These are phyloP conservation scores for Plebejus argus DNA, from an alignment of 2,888 invertebrate species.

Conservation along the genomic window DNA sequence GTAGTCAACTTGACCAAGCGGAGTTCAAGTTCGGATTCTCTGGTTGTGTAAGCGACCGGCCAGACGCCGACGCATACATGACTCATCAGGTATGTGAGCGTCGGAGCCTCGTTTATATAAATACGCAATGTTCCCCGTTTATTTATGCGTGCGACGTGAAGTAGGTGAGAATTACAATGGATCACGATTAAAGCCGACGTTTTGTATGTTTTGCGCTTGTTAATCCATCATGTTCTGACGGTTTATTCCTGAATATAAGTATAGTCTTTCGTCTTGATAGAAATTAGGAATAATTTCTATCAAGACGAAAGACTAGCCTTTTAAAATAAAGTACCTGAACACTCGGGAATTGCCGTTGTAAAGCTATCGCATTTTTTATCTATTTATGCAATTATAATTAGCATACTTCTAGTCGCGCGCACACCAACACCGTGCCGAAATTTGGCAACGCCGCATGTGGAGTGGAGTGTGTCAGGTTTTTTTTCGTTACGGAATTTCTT, in stretches of 20 bases:
- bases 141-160: constrained; percentile 56
- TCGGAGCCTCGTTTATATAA: constrained; percentile 66
- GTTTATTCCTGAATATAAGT: background rate
- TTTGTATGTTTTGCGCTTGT: constrained; percentile 21
- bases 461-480: too few relatives aligned
- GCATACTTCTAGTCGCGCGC: too few relatives aligned
- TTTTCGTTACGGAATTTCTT: too few relatives aligned
- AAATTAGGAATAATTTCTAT: too few relatives aligned
- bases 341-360: too few relatives aligned
- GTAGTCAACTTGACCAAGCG: constrained; percentile 63
- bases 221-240: background rate
- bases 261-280: background rate
- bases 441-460: too few relatives aligned
- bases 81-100: constrained; percentile 67
- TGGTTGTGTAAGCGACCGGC: constrained; percentile 37
- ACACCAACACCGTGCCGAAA: too few relatives aligned
- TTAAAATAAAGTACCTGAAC: too few relatives aligned
- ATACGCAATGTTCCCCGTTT: constrained; percentile 62
- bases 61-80: constrained; percentile 54
- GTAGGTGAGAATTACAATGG: constrained; percentile 53
- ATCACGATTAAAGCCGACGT: constrained; percentile 51
- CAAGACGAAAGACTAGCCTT: too few relatives aligned
- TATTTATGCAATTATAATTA: too few relatives aligned
- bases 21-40: constrained; percentile 65
- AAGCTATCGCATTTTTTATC: too few relatives aligned